A percentile compares a stretch with the other conserved stretches of the same genome.
Conservation (phyloP, 2,888 invertebrate species). For the Diabrotica balteata region DNA sequence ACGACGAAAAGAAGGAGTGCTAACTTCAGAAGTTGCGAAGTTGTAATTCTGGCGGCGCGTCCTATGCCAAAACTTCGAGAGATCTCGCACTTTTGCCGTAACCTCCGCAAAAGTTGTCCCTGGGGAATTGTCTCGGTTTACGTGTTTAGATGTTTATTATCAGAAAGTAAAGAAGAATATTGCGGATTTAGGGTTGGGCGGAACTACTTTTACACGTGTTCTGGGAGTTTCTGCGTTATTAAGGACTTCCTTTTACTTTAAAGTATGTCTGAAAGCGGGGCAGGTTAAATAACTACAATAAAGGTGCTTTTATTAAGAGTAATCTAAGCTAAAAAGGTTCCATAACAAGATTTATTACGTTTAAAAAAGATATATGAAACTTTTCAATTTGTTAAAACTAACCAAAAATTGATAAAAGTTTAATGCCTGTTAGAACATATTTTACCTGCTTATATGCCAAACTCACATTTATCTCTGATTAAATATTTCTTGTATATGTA, state of each 20-base stretch:
- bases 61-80: slow-evolving; percentile 30
- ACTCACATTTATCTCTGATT: too few relatives aligned
- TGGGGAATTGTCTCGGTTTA: slow-evolving; percentile 46
- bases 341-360: too few relatives aligned
- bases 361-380: too few relatives aligned
- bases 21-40: slow-evolving; percentile 30
- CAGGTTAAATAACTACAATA: neutral
- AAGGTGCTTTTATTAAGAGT: neutral
- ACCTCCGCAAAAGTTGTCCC: slow-evolving; percentile 37
- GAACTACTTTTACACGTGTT: slow-evolving; percentile 31
- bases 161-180: slow-evolving; percentile 32
- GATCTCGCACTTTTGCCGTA: slow-evolving; percentile 38
- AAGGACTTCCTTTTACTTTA: slow-evolving; percentile 22
- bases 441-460: too few relatives aligned
- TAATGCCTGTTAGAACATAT: too few relatives aligned
- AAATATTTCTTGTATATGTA: too few relatives aligned
- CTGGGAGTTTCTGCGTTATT: slow-evolving; percentile 27
- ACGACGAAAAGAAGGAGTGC: slow-evolving; percentile 28
- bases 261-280: neutral
- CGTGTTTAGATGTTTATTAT: slow-evolving; percentile 46
- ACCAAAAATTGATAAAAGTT: too few relatives aligned
- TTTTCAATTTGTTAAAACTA: too few relatives aligned
- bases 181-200: slow-evolving; percentile 27
- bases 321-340: too few relatives aligned
- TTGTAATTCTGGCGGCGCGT: slow-evolving; percentile 44